These are phyloP conservation scores for Calameuta filiformis DNA, from an alignment of 2,888 invertebrate species.

Conservation along the genomic window DNA sequence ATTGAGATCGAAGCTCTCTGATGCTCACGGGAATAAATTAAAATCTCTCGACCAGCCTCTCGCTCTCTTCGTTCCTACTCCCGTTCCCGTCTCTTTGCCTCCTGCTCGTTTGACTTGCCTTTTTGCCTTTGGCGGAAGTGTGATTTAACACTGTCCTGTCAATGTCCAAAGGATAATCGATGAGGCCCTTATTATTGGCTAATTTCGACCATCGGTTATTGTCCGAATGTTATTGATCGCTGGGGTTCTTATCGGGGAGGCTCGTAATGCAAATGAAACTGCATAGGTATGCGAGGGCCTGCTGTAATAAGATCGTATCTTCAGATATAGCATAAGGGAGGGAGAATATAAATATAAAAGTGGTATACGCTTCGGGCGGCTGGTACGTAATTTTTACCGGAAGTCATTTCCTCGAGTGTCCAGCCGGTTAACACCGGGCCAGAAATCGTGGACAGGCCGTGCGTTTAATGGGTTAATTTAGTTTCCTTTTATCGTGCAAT, in stretches of 20 bases:
- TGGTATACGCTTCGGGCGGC: background rate
- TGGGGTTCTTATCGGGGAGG: background rate
- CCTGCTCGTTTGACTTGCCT: background rate
- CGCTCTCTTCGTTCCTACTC: background rate
- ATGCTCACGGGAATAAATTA: conserved; percentile 36
- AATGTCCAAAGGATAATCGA: background rate
- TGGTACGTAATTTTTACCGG: background rate
- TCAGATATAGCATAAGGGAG: background rate
- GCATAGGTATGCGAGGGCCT: background rate
- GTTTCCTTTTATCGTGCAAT: conserved; percentile 32
- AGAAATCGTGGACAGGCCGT: background rate
- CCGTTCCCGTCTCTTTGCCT: background rate
- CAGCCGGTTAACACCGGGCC: background rate
- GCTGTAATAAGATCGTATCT: background rate
- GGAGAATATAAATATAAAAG: background rate
- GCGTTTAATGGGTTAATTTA: conserved; percentile 33
- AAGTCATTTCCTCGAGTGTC: background rate
- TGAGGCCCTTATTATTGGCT: background rate
- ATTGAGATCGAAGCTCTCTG: conserved; percentile 36
- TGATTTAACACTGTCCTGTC: background rate
- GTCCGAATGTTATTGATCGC: background rate
- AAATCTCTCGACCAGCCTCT: conserved; percentile 21
- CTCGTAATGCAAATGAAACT: background rate
- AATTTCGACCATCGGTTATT: background rate
- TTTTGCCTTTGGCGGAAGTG: background rate